Conservation (phyloP, 2,888 invertebrate genomes). For the Trissonchulus sp. region DNA sequence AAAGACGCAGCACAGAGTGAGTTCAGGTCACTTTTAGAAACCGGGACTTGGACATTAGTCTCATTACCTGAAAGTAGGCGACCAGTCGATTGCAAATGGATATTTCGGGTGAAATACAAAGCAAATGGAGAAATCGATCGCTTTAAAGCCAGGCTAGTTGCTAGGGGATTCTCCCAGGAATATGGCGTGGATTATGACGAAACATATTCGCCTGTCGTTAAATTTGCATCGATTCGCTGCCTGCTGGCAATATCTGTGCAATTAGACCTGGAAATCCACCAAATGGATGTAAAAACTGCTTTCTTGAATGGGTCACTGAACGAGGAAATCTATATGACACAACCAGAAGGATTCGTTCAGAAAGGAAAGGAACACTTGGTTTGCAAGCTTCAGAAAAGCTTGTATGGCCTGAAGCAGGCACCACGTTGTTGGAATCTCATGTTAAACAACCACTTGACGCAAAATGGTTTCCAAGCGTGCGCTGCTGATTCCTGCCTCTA, state of each 20-base stretch:
- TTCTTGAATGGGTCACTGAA: constrained; percentile 37
- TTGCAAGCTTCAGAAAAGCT: too few relatives aligned
- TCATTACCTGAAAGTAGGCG: constrained; percentile 32
- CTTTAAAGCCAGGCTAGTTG: constrained; percentile 40
- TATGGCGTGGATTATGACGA: constrained; percentile 39
- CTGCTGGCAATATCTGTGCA: constrained; percentile 35
- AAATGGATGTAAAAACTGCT: too few relatives aligned
- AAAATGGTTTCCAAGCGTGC: too few relatives aligned
- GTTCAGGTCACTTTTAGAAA: constrained; percentile 33
- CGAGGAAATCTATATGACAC: constrained; percentile 39
- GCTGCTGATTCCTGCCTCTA: too few relatives aligned
- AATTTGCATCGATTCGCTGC: constrained; percentile 34
- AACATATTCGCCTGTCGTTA: constrained; percentile 40
- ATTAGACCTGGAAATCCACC: constrained; percentile 32
- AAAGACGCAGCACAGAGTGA: constrained; percentile 33
- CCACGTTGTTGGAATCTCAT: too few relatives aligned
- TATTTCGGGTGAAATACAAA: constrained; percentile 37
- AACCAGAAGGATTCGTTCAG: too few relatives aligned
- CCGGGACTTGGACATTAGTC: constrained; percentile 38
- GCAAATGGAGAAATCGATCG: constrained; percentile 34
- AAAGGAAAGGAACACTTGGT: too few relatives aligned
- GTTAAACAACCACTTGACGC: too few relatives aligned
- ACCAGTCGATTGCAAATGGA: constrained; percentile 39
- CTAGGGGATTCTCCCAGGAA: constrained; percentile 37
- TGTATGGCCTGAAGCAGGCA: too few relatives aligned